A percentile compares a stretch with the other conserved stretches of the same genome.
Evolutionary conservation across 2,113 vertebrate genomes (phyloP).

Genomic region (Brienomyrus longianalis): DNA sequence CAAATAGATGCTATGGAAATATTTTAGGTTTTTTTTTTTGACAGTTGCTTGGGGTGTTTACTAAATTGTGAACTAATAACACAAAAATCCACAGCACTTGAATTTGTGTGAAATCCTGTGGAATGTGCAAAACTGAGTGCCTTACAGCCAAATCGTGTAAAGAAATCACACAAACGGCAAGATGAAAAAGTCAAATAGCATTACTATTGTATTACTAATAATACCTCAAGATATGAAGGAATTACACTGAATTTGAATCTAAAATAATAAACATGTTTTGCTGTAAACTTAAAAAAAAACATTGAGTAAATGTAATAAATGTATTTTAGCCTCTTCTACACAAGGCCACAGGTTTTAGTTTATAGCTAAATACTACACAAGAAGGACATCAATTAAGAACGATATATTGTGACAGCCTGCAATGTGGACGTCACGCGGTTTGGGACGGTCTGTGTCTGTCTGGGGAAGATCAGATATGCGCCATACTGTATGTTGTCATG

Average conservation of each 20-base stretch:
- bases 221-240: neutral
- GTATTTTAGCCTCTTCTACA: neutral
- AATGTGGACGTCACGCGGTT: neutral
- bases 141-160: neutral
- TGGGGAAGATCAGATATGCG: neutral
- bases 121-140: neutral
- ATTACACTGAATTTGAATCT: neutral
- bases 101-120: neutral
- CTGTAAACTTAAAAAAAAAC: neutral
- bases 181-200: neutral
- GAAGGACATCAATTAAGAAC: neutral
- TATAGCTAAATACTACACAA: neutral
- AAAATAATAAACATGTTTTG: neutral
- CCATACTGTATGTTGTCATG: neutral
- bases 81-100: neutral
- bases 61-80: neutral
- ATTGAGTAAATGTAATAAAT: neutral
- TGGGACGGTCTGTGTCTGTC: neutral
- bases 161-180: neutral
- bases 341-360: neutral
- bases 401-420: neutral
- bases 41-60: neutral
- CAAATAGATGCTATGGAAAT: neutral
- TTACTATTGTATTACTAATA: neutral
- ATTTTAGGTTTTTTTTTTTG: neutral